Base-by-base conservation (phyloP, 2,888 invertebrate species). In the Oscheius sp. region DNA sequence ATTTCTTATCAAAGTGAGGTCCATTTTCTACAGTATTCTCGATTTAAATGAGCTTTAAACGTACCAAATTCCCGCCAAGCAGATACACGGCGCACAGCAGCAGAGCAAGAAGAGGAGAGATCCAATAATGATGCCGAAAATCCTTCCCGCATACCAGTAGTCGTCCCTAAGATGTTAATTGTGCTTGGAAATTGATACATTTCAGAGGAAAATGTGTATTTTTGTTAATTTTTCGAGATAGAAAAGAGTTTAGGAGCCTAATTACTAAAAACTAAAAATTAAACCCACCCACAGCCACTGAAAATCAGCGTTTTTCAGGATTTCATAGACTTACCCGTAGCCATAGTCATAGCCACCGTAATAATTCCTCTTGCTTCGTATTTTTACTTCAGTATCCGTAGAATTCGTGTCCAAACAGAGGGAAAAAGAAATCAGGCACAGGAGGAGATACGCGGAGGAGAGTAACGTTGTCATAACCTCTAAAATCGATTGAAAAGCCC, bases 101-200 rank as follows among this genome's bases (percentile, higher is more conserved):
- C 85, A 83, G 52, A 84, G 76, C 12, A 87, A 72, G 45, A 87
- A 76, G 12, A 86, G 72, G n/a, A 85, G 61, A 25, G 81, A 80
- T 13, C 86, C 87, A 18, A 82, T 70, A 41, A 85, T 82, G 71
- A 86, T 84, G 0, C 87, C 87, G 74, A 87, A 80, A n/a, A 87
- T 80, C 1, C 87, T 78, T 18, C 87, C 87, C n/a, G 82, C 82
- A 71, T 86, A 87, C 87, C 87, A 87, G 73, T 76, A 86, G 73
- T 84, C 83, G 53, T 84, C 85, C 46, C 82, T 82, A 76, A 69
- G 78, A n/a, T n/a, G 21, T 56, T 27, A 16, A 56, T 18, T 56
- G 13, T 23, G 18, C 56, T n/a, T 35, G 35, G 3, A 6, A 29
- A 59, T 13, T n/a, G 59, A 16, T 59, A 18, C 25, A 56, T 56